Conservation (phyloP, 2,888 invertebrate species). For the Morpho achilles region DNA sequence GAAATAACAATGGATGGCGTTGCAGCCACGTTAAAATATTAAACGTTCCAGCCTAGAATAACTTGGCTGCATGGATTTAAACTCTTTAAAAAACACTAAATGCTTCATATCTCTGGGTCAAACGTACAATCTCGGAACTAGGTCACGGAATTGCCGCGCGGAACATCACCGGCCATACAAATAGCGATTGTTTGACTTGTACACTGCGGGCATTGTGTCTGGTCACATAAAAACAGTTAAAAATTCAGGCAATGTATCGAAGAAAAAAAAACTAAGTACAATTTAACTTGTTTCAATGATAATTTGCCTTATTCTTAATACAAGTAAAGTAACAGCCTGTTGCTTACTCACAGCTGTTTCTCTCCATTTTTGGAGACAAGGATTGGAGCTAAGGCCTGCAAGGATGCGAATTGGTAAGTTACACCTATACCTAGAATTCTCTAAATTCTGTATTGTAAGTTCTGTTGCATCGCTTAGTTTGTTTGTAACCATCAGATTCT, state of each 20-base stretch:
- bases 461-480: too few species aligned
- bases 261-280: neutral
- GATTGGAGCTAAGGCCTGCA: too few species aligned
- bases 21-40: constrained; percentile 11
- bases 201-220: constrained; percentile 5
- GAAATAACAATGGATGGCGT: neutral
- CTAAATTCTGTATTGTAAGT: too few species aligned
- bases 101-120: constrained; percentile 15
- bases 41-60: constrained; percentile 9
- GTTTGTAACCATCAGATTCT: too few species aligned
- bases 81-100: constrained; percentile 16
- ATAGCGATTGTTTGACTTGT: constrained; percentile 6
- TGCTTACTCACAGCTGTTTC: too few species aligned
- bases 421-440: too few species aligned
- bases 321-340: too few species aligned
- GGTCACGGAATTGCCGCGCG: constrained; percentile 10
- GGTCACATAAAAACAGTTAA: neutral
- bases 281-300: neutral
- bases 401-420: too few species aligned
- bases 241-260: constrained; percentile 3
- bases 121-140: constrained; percentile 11
- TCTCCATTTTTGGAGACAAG: too few species aligned
- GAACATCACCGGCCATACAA: constrained; percentile 5
- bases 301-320: too few species aligned
- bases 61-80: constrained; percentile 15